Conservation (phyloP, 2,113 vertebrate species). For the Catagonus wagneri region DNA sequence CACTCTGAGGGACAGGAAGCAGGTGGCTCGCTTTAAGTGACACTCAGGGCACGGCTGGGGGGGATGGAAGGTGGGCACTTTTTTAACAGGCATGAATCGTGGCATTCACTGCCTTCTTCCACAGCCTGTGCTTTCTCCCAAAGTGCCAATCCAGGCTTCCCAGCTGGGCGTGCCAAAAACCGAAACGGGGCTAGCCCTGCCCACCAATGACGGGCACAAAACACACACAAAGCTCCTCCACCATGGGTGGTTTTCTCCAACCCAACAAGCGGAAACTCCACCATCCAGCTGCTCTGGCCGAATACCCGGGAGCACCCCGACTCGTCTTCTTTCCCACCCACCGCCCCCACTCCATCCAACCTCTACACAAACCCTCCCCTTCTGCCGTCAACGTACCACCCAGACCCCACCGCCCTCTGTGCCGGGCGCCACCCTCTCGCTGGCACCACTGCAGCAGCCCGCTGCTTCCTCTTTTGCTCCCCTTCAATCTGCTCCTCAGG, state of each 20-base stretch:
- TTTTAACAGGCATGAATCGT: rapidly evolving
- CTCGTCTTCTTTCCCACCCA: not conserved
- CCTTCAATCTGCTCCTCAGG: not conserved
- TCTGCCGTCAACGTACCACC: not conserved
- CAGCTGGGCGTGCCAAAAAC: too few species aligned
- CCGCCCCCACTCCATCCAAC: not conserved
- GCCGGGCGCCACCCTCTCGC: not conserved
- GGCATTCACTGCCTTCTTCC: not conserved
- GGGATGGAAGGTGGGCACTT: not conserved
- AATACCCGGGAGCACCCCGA: rapidly evolving
- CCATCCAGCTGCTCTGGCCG: rapidly evolving
- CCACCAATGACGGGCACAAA: not conserved
- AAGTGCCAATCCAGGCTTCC: not conserved
- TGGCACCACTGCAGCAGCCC: rapidly evolving
- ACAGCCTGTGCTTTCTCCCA: not conserved
- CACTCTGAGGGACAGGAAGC: not conserved
- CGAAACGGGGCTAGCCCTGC: not conserved
- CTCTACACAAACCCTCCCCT: not conserved
- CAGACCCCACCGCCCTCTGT: rapidly evolving
- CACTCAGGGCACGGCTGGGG: rapidly evolving
- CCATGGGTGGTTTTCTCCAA: rapidly evolving
- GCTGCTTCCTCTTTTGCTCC: not conserved
- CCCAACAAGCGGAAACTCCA: not conserved
- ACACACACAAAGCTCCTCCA: not conserved
- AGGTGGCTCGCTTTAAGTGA: not conserved